Conservation (phyloP, 1,140 invertebrate genomes). For the Cydia splendana region DNA sequence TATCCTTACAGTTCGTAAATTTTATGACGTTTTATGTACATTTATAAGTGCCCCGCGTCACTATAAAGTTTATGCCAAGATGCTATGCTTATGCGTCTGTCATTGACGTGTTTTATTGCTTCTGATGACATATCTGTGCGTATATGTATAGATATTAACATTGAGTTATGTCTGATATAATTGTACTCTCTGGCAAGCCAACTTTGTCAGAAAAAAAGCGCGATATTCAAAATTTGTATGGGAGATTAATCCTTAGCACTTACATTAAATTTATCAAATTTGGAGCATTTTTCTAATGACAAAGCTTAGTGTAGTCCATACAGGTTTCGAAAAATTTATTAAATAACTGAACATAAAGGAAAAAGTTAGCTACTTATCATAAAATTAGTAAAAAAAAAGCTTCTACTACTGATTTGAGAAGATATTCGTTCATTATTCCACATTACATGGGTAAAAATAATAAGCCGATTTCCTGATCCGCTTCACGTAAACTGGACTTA, state of each 20-base stretch:
- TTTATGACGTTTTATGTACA: conserved; percentile 63
- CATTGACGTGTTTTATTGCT: conserved; percentile 52
- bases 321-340: too few relatives aligned
- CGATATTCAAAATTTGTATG: too few relatives aligned
- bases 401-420: not conserved
- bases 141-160: not conserved
- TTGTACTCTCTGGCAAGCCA: too few relatives aligned
- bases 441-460: not conserved
- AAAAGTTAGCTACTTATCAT: too few relatives aligned
- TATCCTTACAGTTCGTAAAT: conserved; percentile 73
- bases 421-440: not conserved
- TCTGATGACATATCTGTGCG: conserved; percentile 43
- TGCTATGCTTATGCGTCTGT: conserved; percentile 43
- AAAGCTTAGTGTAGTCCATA: too few relatives aligned
- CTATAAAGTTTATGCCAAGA: conserved; percentile 54
- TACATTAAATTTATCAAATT: too few relatives aligned
- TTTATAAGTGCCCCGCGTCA: conserved; percentile 47
- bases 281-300: too few relatives aligned
- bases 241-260: too few relatives aligned
- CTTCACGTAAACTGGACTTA: not conserved
- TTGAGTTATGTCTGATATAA: too few relatives aligned
- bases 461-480: not conserved
- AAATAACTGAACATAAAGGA: too few relatives aligned
- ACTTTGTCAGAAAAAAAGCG: too few relatives aligned
- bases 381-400: too few relatives aligned